These are phyloP conservation scores for Heterotilapia buettikoferi DNA, from an alignment of 2,113 vertebrate genomes.

Conservation along the genomic window DNA sequence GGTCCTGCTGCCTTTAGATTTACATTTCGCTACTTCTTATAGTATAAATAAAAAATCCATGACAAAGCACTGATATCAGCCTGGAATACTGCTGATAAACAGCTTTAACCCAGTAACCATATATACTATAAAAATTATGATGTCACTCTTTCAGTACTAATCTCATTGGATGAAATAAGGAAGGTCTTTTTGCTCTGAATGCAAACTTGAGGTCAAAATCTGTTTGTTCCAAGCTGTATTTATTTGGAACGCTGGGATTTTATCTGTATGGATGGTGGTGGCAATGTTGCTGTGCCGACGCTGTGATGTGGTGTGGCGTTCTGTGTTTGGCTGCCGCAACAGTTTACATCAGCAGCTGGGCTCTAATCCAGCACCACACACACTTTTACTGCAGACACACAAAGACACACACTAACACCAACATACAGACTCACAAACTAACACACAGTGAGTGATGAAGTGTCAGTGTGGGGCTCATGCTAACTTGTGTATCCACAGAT, in stretches of 20 bases:
- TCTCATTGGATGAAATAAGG: not conserved
- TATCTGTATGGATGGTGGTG: not conserved
- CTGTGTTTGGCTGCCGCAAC: not conserved
- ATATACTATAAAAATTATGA: not conserved
- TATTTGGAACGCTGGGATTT: not conserved
- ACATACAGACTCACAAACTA: not conserved
- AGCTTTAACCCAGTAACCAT: not conserved
- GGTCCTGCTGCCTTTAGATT: not conserved
- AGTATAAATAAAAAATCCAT: not conserved
- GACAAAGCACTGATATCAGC: not conserved
- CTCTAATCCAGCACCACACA: not conserved
- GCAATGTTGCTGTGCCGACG: not conserved
- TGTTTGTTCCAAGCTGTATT: not conserved
- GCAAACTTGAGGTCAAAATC: not conserved
- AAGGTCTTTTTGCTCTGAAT: not conserved
- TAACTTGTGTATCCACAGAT: conserved; percentile 3
- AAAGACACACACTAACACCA: not conserved
- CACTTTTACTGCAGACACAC: not conserved
- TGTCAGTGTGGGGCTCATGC: not conserved
- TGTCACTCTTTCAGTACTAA: not conserved
- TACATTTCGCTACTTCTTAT: not conserved
- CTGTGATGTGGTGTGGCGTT: not conserved
- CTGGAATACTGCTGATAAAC: not conserved
- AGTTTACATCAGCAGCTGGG: not conserved
- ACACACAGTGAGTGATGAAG: not conserved